phyloP scores from a whole-genome alignment of 2,888 invertebrate species.

The Orthosia cruda region DNA sequence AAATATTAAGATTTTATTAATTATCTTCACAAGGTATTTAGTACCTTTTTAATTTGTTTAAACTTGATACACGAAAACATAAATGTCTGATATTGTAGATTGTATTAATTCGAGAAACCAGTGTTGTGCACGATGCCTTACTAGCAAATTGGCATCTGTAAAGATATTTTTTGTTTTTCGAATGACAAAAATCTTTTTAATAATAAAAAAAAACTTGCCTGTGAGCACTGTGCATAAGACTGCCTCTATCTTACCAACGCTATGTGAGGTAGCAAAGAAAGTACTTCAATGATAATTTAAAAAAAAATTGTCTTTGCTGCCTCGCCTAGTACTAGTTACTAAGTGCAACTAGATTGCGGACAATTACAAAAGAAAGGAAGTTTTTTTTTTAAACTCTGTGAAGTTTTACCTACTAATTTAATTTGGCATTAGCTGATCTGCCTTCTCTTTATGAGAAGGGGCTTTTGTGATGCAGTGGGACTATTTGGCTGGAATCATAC shows the following conservation, averaged over 20 bases:
- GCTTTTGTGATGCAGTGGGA: no score
- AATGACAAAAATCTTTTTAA: not conserved
- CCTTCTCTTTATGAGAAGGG: no score
- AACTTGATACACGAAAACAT: slow-evolving; percentile 29
- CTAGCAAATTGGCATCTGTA: not conserved
- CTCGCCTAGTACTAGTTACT: not conserved
- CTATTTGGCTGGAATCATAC: no score
- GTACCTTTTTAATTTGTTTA: not conserved
- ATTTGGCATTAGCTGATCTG: not conserved
- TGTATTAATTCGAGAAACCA: not conserved
- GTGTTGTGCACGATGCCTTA: not conserved
- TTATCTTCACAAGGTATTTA: not conserved
- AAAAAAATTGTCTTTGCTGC: no score
- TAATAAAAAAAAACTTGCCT: not conserved
- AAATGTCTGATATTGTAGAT: slow-evolving; percentile 17
- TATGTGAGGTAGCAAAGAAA: not conserved
- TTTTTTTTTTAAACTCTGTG: not conserved
- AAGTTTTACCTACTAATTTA: not conserved
- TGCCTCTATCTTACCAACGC: no score
- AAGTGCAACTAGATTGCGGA: not conserved
- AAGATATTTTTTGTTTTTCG: not conserved
- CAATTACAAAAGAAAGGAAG: not conserved
- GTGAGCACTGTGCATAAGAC: not conserved
- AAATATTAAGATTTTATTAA: not conserved
- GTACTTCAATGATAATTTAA: no score